Conservation (phyloP, 92 coral and sea anemone species). For the Porites divaricata region DNA sequence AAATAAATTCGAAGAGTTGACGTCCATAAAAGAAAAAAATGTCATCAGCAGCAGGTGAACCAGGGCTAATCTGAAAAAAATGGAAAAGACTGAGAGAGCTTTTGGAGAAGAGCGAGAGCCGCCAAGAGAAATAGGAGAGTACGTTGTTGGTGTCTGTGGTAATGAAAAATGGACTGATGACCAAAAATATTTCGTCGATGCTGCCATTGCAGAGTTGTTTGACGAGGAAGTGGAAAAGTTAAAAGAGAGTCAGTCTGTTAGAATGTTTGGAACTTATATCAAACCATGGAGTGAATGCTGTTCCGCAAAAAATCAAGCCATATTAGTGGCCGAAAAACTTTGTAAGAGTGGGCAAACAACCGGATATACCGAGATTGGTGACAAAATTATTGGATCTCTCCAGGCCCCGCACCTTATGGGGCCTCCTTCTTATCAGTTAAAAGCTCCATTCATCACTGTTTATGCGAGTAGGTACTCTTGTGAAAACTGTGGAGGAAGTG, state of each 20-base stretch:
- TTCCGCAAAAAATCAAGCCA: background rate
- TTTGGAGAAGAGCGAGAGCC: background rate
- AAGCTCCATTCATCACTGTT: too few relatives aligned
- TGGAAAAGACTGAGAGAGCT: background rate
- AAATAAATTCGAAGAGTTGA: background rate
- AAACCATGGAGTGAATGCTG: background rate
- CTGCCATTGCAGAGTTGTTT: constrained; percentile 41
- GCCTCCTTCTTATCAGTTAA: too few relatives aligned
- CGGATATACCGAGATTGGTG: background rate
- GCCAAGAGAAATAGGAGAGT: constrained; percentile 31
- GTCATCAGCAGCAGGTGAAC: too few relatives aligned
- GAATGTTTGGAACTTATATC: background rate
- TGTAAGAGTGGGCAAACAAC: constrained; percentile 33
- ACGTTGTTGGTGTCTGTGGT: constrained; percentile 10
- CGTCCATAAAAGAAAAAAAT: too few relatives aligned
- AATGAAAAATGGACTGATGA: constrained; percentile 5
- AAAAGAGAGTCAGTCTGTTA: background rate
- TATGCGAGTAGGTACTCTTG: too few relatives aligned
- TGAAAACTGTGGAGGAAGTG: too few relatives aligned
- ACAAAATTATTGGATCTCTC: too few relatives aligned
- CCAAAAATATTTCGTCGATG: constrained; percentile 30
- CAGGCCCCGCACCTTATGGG: too few relatives aligned
- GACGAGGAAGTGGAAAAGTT: background rate
- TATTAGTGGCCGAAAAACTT: background rate
- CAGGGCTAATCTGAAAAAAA: too few relatives aligned